Evolutionary conservation across 1,140 invertebrate species (phyloP).

Genomic region (Brachionus rotundiformis): DNA sequence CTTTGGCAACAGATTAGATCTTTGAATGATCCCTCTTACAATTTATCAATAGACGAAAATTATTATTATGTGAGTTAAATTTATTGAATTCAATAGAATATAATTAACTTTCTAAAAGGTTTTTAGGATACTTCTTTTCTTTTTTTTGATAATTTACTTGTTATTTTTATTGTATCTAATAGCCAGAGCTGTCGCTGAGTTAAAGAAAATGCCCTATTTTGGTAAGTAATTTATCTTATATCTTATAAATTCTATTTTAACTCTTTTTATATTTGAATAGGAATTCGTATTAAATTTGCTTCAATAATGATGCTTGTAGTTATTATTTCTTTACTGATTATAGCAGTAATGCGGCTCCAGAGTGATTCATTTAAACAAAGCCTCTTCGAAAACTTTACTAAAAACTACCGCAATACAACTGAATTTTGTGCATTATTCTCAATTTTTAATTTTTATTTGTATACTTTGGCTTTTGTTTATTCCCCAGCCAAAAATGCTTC

Average conservation of each 20-base stretch:
- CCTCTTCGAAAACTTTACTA: conserved; percentile 82
- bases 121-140: conserved; percentile 57
- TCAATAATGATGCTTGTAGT: conserved; percentile 82
- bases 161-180: conserved; percentile 80
- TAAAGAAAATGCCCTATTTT: conserved; percentile 93
- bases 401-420: conserved; percentile 82
- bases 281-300: conserved; percentile 85
- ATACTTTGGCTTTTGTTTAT: conserved; percentile 90
- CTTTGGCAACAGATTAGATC: conserved; percentile 77
- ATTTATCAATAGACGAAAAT: conserved; percentile 75
- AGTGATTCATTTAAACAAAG: conserved; percentile 85
- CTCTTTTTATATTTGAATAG: conserved; percentile 71
- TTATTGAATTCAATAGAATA: not conserved
- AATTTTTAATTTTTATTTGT: conserved; percentile 89
- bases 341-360: conserved; percentile 81
- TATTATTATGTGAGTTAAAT: not conserved
- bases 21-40: conserved; percentile 80
- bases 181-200: conserved; percentile 84
- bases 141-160: conserved; percentile 79
- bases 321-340: conserved; percentile 73
- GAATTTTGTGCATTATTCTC: conserved; percentile 93
- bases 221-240: too few species aligned
- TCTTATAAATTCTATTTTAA: not conserved
- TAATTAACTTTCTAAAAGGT: too few species aligned
- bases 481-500: conserved; percentile 78